phyloP scores from a whole-genome alignment of 2,113 vertebrate genomes.

The Dromiciops gliroides region DNA sequence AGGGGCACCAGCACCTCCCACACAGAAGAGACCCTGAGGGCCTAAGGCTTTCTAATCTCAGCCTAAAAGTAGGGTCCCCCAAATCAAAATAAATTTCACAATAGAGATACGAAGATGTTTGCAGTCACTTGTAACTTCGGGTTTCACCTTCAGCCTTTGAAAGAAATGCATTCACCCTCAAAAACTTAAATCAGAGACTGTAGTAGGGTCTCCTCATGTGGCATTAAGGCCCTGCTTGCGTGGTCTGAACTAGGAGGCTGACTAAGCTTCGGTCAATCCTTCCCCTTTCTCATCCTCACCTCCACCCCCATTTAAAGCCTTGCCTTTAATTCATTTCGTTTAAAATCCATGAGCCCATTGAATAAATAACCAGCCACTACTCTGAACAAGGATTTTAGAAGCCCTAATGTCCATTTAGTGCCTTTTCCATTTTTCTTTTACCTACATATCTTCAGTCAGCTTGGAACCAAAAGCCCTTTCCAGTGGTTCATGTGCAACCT shows the following conservation, averaged over 20 bases:
- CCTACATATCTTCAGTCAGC: neutral
- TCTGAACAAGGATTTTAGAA: neutral
- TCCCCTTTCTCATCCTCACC: too few species aligned
- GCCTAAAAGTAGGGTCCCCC: too few species aligned
- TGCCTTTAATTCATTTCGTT: too few species aligned
- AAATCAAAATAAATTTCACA: too few species aligned
- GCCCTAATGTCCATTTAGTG: neutral
- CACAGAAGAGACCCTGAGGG: too few species aligned
- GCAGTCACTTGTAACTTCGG: neutral
- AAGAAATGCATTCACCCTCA: conserved; percentile 1
- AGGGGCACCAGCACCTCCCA: too few species aligned
- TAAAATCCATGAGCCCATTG: too few species aligned
- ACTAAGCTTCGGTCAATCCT: neutral
- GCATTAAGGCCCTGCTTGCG: conserved; percentile 53
- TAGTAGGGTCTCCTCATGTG: conserved; percentile 62
- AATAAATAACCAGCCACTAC: too few species aligned
- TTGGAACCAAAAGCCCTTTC: neutral
- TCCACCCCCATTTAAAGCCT: neutral
- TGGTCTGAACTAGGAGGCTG: conserved; percentile 44
- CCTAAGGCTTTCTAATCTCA: too few species aligned
- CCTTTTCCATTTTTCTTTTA: conserved; percentile 1
- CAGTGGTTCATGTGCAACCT: neutral
- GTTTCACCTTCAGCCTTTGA: conserved; percentile 31
- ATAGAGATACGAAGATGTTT: neutral
- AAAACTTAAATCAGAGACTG: conserved; percentile 22